Percentiles rank a stretch among this genome's conserved stretches.
Evolutionary conservation across 1,140 invertebrate genomes (phyloP).

Genomic region (Panagrolaimus sp.): DNA sequence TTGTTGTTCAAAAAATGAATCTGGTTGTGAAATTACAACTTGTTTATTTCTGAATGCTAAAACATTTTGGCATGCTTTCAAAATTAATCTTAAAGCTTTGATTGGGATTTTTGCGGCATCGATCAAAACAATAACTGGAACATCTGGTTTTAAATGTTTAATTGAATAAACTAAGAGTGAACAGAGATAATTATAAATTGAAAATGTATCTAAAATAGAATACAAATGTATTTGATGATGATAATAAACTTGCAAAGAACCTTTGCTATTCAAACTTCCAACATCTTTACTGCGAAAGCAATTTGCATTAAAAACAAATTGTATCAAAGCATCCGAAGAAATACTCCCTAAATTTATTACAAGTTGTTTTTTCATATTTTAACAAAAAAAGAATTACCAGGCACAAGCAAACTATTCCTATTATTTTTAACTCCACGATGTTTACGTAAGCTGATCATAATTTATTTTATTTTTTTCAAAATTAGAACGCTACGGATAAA

Average conservation of each 20-base stretch:
- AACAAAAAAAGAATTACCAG: too few relatives aligned
- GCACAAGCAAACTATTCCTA: conserved; percentile 27
- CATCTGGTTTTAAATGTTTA: conserved; percentile 11
- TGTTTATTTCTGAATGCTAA: conserved; percentile 46
- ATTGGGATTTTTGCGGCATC: conserved; percentile 39
- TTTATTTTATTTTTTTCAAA: neutral
- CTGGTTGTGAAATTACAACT: conserved; percentile 37
- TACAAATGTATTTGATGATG: too few relatives aligned
- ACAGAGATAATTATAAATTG: conserved; percentile 44
- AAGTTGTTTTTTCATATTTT: too few relatives aligned
- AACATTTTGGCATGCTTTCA: conserved; percentile 45
- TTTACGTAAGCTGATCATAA: conserved; percentile 10
- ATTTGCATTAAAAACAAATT: conserved; percentile 19
- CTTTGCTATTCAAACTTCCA: conserved; percentile 31
- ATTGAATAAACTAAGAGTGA: conserved; percentile 38
- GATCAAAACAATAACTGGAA: conserved; percentile 38
- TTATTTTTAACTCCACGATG: conserved; percentile 1
- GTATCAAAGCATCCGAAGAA: conserved; percentile 18
- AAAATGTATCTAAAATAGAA: conserved; percentile 35
- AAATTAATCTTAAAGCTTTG: conserved; percentile 36
- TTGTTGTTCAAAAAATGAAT: conserved; percentile 36
- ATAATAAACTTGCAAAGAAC: too few relatives aligned
- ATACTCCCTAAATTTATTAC: conserved; percentile 13
- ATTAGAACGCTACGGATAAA: too few relatives aligned
- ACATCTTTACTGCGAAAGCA: conserved; percentile 34